Conservation (phyloP, 1,140 invertebrate genomes). For the Lepidurus apus region DNA sequence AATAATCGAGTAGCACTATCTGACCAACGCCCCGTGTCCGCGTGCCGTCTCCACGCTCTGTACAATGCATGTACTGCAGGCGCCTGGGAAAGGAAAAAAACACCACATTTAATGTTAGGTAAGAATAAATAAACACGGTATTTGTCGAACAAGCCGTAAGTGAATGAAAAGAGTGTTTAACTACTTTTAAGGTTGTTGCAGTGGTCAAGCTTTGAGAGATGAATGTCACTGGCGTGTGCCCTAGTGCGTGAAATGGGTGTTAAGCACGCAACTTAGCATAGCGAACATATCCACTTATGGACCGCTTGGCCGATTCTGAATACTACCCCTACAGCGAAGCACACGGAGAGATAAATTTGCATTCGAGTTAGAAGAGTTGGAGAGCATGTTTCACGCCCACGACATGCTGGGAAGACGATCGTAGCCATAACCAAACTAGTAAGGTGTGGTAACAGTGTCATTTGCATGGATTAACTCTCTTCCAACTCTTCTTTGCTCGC, state of each 20-base stretch:
- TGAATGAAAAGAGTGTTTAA: conserved; percentile 16
- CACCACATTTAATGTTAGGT: too few species aligned
- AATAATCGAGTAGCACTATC: neutral
- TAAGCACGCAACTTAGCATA: conserved; percentile 21
- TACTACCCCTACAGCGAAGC: conserved; percentile 7
- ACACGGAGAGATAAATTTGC: neutral
- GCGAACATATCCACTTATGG: conserved; percentile 14
- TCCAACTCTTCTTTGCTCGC: neutral
- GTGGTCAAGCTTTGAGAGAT: conserved; percentile 3
- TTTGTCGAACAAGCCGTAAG: neutral
- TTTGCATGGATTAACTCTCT: neutral
- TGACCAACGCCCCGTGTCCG: conserved; percentile 9
- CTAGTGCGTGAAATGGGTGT: conserved; percentile 21
- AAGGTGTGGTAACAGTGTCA: conserved; percentile 8
- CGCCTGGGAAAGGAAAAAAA: too few species aligned
- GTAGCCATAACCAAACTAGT: neutral
- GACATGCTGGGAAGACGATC: neutral
- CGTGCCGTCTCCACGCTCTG: neutral
- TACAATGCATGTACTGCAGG: too few species aligned
- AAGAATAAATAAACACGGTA: too few species aligned
- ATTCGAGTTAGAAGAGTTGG: neutral
- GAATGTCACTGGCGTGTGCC: conserved; percentile 17
- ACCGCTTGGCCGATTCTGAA: neutral
- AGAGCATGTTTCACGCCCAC: neutral
- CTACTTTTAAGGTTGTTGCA: neutral